phyloP scores from a whole-genome alignment of 1,140 invertebrate species.

The Euschistus heros region DNA sequence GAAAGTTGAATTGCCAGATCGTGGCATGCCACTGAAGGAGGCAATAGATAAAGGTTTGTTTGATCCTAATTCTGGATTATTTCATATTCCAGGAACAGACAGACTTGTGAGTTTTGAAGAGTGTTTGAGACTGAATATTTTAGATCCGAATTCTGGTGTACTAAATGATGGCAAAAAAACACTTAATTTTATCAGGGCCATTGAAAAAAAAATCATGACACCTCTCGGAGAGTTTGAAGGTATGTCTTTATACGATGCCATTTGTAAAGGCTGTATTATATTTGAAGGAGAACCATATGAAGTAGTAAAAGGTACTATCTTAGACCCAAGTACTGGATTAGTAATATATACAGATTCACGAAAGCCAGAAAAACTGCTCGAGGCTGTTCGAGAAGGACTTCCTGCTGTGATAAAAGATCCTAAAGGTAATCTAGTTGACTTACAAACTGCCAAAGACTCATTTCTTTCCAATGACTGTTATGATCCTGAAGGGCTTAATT shows the following conservation, averaged over 20 bases:
- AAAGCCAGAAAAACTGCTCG: conserved; percentile 54
- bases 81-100: conserved; percentile 78
- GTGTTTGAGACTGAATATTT: conserved; percentile 72
- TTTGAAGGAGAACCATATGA: conserved; percentile 36
- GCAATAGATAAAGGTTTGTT: conserved; percentile 67
- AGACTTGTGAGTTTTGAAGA: conserved; percentile 76
- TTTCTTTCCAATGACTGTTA: background rate
- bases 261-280: conserved; percentile 53
- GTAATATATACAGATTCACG: conserved; percentile 57
- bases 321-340: conserved; percentile 58
- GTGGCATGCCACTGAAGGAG: conserved; percentile 67
- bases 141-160: conserved; percentile 66
- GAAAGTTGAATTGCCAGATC: conserved; percentile 62
- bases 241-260: conserved; percentile 68
- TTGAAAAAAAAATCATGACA: conserved; percentile 69
- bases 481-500: background rate
- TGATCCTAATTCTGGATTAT: conserved; percentile 68
- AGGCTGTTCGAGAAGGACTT: conserved; percentile 41
- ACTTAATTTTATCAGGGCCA: conserved; percentile 57
- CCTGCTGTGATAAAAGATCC: conserved; percentile 12
- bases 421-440: background rate
- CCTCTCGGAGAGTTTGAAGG: conserved; percentile 58
- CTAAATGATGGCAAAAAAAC: conserved; percentile 65
- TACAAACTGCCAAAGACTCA: background rate
- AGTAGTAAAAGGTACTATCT: conserved; percentile 46